Percentiles rank a stretch among this genome's conserved stretches.
Evolutionary conservation across 2,888 invertebrate genomes (phyloP).

Genomic region (Bembecia ichneumoniformis): DNA sequence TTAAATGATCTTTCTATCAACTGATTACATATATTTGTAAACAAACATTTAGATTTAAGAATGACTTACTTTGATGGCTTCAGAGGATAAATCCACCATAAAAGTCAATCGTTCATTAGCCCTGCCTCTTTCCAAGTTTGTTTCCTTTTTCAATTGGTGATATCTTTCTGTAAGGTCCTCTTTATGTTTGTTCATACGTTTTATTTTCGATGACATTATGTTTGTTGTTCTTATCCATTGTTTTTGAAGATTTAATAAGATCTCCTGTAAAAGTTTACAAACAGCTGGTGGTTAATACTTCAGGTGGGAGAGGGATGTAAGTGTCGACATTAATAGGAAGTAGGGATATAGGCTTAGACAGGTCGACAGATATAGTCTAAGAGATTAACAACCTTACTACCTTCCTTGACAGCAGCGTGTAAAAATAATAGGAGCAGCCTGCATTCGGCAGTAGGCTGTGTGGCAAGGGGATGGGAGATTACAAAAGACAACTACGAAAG

Average conservation of each 20-base stretch:
- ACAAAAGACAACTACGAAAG: too few species aligned
- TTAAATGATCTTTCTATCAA: too few species aligned
- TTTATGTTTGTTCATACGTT: constrained; percentile 56
- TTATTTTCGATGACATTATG: constrained; percentile 51
- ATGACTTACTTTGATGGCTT: constrained; percentile 59
- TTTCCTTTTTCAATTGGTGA: constrained; percentile 64
- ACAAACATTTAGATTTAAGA: neutral
- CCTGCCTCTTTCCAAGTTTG: constrained; percentile 56
- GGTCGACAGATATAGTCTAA: too few species aligned
- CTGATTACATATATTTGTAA: neutral
- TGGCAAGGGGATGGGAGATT: too few species aligned
- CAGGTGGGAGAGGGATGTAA: too few species aligned
- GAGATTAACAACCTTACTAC: too few species aligned
- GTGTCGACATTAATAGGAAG: too few species aligned
- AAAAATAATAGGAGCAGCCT: too few species aligned
- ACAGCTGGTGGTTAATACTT: too few species aligned
- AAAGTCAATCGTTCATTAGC: constrained; percentile 70
- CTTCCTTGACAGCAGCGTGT: too few species aligned
- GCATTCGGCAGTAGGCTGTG: too few species aligned
- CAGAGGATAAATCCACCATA: constrained; percentile 75
- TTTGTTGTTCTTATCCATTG: constrained; percentile 59
- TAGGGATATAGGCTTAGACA: too few species aligned
- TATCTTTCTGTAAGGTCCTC: constrained; percentile 60
- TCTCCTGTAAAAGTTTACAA: constrained; percentile 29
- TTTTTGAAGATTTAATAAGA: constrained; percentile 54